A percentile compares a stretch with the other conserved stretches of the same genome.
Conservation (phyloP, 2,113 vertebrate genomes). For the Sceloporus undulatus region DNA sequence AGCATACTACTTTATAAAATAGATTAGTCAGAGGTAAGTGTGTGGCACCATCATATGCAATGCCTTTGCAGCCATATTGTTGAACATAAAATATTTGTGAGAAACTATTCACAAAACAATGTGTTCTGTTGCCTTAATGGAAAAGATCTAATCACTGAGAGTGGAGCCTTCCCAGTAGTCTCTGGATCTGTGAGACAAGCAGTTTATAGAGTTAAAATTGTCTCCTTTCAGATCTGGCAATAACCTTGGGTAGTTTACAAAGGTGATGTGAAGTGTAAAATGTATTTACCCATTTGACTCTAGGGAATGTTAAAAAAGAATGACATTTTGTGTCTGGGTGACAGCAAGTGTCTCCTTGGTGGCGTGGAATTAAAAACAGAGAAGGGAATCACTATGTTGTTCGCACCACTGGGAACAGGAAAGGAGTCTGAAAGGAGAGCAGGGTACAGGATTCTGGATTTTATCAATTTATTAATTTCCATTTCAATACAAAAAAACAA, state of each 20-base stretch:
- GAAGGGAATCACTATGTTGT: neutral
- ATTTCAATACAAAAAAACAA: constrained; percentile 7
- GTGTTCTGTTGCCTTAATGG: neutral
- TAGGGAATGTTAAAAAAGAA: no score
- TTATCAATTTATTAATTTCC: neutral
- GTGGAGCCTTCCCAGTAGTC: neutral
- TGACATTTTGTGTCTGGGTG: neutral
- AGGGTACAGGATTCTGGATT: constrained; percentile 1
- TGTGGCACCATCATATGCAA: neutral
- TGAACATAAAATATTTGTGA: neutral
- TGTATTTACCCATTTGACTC: no score
- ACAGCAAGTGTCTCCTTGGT: neutral
- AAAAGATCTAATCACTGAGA: neutral
- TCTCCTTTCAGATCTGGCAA: no score
- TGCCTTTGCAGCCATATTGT: neutral
- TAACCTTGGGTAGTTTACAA: no score
- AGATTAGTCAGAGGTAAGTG: neutral
- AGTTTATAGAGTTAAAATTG: no score
- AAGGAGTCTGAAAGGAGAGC: constrained; percentile 14
- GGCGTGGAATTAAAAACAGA: neutral
- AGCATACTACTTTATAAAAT: neutral
- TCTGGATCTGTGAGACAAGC: no score
- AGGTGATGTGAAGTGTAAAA: no score
- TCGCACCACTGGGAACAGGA: constrained; percentile 6
- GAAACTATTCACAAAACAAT: neutral